phyloP scores from a whole-genome alignment of 2,888 invertebrate genomes.

The Dryobota labecula region DNA sequence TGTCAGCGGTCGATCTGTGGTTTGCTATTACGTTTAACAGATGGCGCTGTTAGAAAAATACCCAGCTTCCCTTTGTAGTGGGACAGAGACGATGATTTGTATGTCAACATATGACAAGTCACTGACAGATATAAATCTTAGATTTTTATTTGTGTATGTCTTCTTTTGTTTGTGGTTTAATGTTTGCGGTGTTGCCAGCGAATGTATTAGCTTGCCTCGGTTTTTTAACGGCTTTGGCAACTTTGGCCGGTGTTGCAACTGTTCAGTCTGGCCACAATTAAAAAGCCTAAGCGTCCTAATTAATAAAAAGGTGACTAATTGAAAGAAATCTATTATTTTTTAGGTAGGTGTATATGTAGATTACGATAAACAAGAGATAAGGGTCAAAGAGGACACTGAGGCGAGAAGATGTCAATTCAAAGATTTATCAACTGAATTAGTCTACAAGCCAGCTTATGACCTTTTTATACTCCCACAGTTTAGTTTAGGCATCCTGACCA shows the following conservation, averaged over 20 bases:
- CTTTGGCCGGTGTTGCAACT: background rate
- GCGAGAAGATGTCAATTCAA: conserved; percentile 1
- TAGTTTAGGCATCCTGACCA: too few species aligned
- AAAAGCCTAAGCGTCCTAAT: background rate
- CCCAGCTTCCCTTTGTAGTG: conserved; percentile 62
- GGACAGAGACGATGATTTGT: conserved; percentile 59
- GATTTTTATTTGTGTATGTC: conserved; percentile 49
- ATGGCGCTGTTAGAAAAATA: conserved; percentile 67
- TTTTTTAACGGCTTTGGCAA: background rate
- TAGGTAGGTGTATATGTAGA: too few species aligned
- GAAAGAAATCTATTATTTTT: conserved; percentile 1
- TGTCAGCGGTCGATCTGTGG: conserved; percentile 80
- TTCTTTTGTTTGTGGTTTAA: conserved; percentile 49
- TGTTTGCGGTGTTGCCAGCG: conserved; percentile 14
- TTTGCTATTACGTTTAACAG: conserved; percentile 67
- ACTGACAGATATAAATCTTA: conserved; percentile 63
- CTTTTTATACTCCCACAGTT: background rate
- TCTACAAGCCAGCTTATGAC: background rate
- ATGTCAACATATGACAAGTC: conserved; percentile 60
- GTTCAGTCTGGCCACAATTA: background rate
- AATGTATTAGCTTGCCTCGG: background rate
- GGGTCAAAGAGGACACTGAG: conserved; percentile 4
- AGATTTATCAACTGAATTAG: conserved; percentile 5
- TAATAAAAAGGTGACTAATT: background rate
- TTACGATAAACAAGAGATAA: background rate